Conservation (phyloP, 1,140 invertebrate species). For the Dreissena rostriformis region DNA sequence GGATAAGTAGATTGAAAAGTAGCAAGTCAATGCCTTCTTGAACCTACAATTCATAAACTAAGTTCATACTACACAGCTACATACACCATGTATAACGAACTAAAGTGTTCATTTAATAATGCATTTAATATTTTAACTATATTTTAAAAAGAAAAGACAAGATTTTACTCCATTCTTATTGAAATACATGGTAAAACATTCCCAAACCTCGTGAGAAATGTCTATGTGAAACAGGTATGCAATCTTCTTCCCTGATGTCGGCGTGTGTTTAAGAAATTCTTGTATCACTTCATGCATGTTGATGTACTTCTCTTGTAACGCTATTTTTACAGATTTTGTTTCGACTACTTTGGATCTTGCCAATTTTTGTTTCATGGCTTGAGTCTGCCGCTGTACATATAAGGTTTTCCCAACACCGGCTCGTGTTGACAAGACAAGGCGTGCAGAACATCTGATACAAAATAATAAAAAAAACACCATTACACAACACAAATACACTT, state of each 20-base stretch:
- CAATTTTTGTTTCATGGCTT: constrained; percentile 39
- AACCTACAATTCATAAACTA: constrained; percentile 59
- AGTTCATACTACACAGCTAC: too few relatives aligned
- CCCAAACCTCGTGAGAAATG: constrained; percentile 66
- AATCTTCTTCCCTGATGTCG: constrained; percentile 23
- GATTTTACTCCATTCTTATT: too few relatives aligned
- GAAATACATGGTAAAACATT: too few relatives aligned
- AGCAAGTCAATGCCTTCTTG: constrained; percentile 68
- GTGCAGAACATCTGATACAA: constrained; percentile 60
- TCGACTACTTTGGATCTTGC: neutral
- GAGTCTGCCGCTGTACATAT: constrained; percentile 49
- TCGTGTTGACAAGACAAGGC: constrained; percentile 65
- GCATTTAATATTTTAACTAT: too few relatives aligned
- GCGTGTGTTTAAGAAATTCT: constrained; percentile 51
- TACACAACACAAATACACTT: too few relatives aligned
- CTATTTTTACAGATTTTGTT: constrained; percentile 46
- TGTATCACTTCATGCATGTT: constrained; percentile 46
- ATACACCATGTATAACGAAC: too few relatives aligned
- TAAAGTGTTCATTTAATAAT: too few relatives aligned
- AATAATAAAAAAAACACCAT: neutral
- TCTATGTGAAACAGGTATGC: constrained; percentile 68
- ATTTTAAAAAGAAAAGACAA: too few relatives aligned
- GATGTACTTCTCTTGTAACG: constrained; percentile 59
- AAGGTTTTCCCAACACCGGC: constrained; percentile 73
- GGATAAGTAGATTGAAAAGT: constrained; percentile 71